A percentile compares a stretch with the other conserved stretches of the same genome.
These are phyloP conservation scores for Sarcophaga variegata DNA, from an alignment of 2,888 invertebrate species.

Conservation along the genomic window DNA sequence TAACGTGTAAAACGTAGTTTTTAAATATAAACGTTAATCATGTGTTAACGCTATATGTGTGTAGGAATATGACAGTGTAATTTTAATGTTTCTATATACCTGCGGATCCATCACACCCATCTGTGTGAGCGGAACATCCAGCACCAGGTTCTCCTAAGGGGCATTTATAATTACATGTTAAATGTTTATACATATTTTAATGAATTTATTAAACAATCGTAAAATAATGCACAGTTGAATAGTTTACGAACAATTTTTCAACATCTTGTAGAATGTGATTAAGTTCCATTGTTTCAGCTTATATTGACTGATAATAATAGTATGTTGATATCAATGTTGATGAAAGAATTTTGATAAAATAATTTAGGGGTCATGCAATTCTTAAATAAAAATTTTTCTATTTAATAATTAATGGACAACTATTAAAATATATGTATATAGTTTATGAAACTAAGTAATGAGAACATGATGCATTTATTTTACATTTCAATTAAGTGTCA, in stretches of 20 bases:
- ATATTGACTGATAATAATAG: background rate
- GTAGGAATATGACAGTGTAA: conserved; percentile 23
- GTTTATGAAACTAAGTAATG: background rate
- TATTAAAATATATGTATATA: background rate
- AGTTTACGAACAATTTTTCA: background rate
- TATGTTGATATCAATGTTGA: background rate
- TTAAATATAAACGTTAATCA: background rate
- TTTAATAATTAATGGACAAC: background rate
- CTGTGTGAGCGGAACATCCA: conserved; percentile 95
- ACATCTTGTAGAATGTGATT: background rate
- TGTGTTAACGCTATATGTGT: background rate
- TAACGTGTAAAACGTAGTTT: conserved; percentile 1
- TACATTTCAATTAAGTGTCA: background rate
- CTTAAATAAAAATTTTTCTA: background rate
- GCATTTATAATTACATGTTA: conserved; percentile 61
- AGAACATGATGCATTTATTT: background rate
- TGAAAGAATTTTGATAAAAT: background rate
- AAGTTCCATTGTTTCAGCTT: background rate
- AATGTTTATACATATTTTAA: conserved; percentile 59
- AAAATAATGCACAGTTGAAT: conserved; percentile 34
- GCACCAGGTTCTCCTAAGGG: conserved; percentile 88
- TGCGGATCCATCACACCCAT: conserved; percentile 97
- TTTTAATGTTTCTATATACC: conserved; percentile 83
- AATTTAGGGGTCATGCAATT: background rate
- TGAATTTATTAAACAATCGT: conserved; percentile 29